Base-by-base conservation (phyloP, 2,797 vertebrate species). In the Gastrophryne carolinensis region DNA sequence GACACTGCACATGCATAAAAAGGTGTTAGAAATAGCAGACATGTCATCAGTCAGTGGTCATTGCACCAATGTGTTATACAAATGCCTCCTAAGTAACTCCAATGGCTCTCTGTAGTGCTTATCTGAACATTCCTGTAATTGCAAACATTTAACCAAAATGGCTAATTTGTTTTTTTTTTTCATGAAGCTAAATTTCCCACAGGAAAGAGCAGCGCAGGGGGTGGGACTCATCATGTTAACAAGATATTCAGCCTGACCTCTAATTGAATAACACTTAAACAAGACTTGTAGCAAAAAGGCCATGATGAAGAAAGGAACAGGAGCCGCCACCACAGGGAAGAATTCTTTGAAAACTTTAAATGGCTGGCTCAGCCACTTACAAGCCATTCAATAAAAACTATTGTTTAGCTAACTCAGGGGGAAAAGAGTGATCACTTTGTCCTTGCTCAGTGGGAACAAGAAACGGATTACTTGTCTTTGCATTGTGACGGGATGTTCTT, bases 171-270 rank as follows among this genome's bases (percentile, higher is more conserved):
- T 26, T 3, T 39, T 44, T 65, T 68, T 68, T 29, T 39, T 52
- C 34, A 47, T 47, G 2, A 56, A 56, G 27, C 35, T n/a, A 17
- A 62, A 44, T 73, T 87, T 86, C 82, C 85, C 85, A 87, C 83
- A 86, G 82, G 80, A 87, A 85, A 84, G 74, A 79, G 79, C 47
- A 82, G 83, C 82, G 86, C 82, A 85, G 83, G 83, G 73, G 81
- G 53, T 81, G 74, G 73, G 78, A 82, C 82, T 74, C 79, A 83
- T 77, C 39, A 71, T 61, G 78, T 67, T 80, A 72, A 80, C 80
- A 67, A 81, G 66, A 80, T 79, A 79, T 79, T 79, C 54, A 75
- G 69, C 70, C 58, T 83, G 81, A 80, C 80, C 78, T 75, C 68
- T 81, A 24, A 60, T 81, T 73, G 65, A 78, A 80, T 80, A 75